Conservation (phyloP, 2,888 invertebrate species). For the Sminthurides aquaticus region DNA sequence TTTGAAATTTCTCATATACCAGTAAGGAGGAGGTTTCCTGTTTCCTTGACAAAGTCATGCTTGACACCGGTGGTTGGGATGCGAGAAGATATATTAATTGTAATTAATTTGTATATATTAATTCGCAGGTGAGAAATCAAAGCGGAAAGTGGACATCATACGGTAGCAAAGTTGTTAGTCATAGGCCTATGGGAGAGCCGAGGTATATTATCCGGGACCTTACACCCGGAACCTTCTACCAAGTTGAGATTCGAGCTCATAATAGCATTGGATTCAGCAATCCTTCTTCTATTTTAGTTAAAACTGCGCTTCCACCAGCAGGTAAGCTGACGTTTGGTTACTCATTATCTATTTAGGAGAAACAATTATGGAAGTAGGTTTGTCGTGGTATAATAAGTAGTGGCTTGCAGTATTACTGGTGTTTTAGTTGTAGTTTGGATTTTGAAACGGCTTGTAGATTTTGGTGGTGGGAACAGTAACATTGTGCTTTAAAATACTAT, state of each 20-base stretch:
- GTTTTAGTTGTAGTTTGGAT: neutral
- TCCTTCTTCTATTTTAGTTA: conserved; percentile 68
- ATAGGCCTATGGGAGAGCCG: conserved; percentile 36
- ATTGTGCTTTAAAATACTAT: no score
- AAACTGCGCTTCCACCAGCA: conserved; percentile 60
- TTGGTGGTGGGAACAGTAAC: no score
- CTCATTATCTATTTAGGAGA: neutral
- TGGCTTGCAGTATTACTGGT: conserved; percentile 2
- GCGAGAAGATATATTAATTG: neutral
- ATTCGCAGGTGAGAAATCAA: conserved; percentile 42
- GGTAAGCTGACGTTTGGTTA: conserved; percentile 59
- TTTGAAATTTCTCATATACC: conserved; percentile 74
- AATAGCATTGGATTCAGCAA: conserved; percentile 76
- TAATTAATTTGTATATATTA: neutral
- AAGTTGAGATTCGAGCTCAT: conserved; percentile 73
- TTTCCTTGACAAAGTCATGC: no score
- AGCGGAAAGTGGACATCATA: conserved; percentile 40
- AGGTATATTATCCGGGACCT: conserved; percentile 56
- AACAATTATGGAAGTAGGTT: neutral
- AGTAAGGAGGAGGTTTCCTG: no score
- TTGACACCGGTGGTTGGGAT: no score
- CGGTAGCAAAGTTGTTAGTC: conserved; percentile 29
- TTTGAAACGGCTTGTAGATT: no score
- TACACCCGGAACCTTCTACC: conserved; percentile 71
- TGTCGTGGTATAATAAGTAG: neutral